Conservation (phyloP, 1,140 invertebrate species). For the Penaeus chinensis region DNA sequence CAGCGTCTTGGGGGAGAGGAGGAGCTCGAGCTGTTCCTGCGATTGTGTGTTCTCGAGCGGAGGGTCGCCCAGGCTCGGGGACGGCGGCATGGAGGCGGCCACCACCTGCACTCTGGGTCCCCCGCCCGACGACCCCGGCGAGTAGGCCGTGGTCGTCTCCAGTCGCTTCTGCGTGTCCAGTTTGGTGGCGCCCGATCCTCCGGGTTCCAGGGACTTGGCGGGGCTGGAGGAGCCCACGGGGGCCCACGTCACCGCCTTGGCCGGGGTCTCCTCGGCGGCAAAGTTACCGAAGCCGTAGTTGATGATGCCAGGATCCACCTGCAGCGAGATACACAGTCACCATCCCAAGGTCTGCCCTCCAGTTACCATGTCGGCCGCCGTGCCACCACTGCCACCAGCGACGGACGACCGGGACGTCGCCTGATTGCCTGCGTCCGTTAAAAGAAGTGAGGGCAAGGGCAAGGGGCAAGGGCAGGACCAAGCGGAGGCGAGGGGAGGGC, state of each 20-base stretch:
- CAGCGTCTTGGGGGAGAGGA: slow-evolving; percentile 48
- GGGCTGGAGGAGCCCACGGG: neutral
- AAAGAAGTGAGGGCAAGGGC: neutral
- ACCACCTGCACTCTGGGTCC: slow-evolving; percentile 37
- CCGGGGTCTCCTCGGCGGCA: slow-evolving; percentile 1
- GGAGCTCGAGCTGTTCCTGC: slow-evolving; percentile 48
- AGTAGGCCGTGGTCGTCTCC: neutral
- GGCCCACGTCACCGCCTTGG: neutral
- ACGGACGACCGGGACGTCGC: no score
- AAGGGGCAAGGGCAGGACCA: no score
- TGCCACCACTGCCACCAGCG: no score
- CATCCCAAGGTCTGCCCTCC: neutral
- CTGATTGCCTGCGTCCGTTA: no score
- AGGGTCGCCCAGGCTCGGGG: neutral
- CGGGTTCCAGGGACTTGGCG: neutral
- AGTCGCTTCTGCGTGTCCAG: neutral
- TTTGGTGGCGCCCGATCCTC: neutral
- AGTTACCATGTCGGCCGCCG: neutral
- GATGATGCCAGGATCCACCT: slow-evolving; percentile 58
- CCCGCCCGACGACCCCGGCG: neutral
- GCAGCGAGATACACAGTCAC: slow-evolving; percentile 10
- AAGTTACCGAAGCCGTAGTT: slow-evolving; percentile 58
- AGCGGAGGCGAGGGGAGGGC: no score
- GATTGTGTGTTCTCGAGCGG: slow-evolving; percentile 35
- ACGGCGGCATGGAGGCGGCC: slow-evolving; percentile 13